Percentiles rank a stretch among this genome's conserved stretches.
phyloP scores from a whole-genome alignment of 2,888 invertebrate species.

The Saturnia japonica region DNA sequence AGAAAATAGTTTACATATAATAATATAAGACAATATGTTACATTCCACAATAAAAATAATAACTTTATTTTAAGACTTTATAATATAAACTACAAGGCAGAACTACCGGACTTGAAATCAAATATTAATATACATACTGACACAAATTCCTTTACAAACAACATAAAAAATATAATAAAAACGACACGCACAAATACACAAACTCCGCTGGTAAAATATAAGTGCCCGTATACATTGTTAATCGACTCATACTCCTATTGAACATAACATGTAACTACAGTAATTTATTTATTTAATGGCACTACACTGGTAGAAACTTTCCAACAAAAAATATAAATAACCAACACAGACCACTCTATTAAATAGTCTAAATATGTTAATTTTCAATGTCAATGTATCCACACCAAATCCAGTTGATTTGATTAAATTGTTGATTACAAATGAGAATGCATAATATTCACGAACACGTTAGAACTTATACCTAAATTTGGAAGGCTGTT shows the following conservation, averaged over 20 bases:
- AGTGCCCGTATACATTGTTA: not conserved
- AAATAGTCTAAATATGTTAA: not conserved
- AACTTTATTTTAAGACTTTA: too few relatives aligned
- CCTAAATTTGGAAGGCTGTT: too few relatives aligned
- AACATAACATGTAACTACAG: not conserved
- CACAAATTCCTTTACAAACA: not conserved
- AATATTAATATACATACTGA: not conserved
- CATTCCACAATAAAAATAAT: too few relatives aligned
- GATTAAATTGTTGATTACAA: not conserved
- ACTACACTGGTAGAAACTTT: not conserved
- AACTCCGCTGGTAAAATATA: conserved; percentile 10
- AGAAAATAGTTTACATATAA: too few relatives aligned
- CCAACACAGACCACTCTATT: not conserved
- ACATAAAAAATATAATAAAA: not conserved
- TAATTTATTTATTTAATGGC: not conserved
- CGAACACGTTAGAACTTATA: not conserved
- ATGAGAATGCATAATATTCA: not conserved
- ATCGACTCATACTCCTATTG: not conserved
- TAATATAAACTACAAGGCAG: too few relatives aligned
- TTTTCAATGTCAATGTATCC: not conserved
- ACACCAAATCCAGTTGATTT: conserved; percentile 7
- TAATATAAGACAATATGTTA: too few relatives aligned
- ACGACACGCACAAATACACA: not conserved
- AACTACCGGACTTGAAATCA: too few relatives aligned
- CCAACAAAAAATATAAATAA: not conserved